Base-by-base conservation (phyloP, 1,140 invertebrate species). In the Adelges cooleyi region DNA sequence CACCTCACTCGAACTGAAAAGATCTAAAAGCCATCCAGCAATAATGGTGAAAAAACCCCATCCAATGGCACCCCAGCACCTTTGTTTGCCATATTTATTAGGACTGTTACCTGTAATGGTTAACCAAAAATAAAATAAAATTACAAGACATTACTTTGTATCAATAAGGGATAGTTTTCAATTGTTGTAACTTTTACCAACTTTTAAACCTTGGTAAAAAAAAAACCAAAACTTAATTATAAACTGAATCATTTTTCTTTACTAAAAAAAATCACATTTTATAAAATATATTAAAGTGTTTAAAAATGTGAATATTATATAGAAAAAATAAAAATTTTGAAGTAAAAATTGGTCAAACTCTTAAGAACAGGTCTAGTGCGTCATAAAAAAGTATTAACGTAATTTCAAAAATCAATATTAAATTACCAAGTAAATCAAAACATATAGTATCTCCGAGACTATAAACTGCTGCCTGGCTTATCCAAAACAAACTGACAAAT, bases 391-490 rank as follows among this genome's bases (percentile, higher is more conserved):
- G 3, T 9, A 18, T 33, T 50, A 10, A 40, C 22, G 23, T 38
- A 33, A 66, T 42, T 25, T 46, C n/a, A 67, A 27, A 44, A 48
- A 17, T 65, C 52, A 18, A 59, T 17, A 50, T 65, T 6, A 54
- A 70, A 70, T 78, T 80, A 87, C 86, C 88, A 11, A 91, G 75
- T 23, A 87, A 72, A 71, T 84, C 79, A 73, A 91, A 90, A 72
- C 88, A 91, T 59, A 91, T 87, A 3, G 87, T 82, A 78, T 92
- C 89, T 2, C 82, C 85, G 65, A 92, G 80, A 68, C 84, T 89
- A 36, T 88, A 86, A 40, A 87, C 83, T 22, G 90, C 82, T 1
- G 88, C 85, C 80, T 90, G 88, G n/a, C 86, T 83, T 17, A 87
- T 74, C 88, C 88, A 92, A 59, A 82, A 86, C 3, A 85, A 69